Conservation (phyloP, 1,140 invertebrate genomes). For the Philopotamus ludificatus region DNA sequence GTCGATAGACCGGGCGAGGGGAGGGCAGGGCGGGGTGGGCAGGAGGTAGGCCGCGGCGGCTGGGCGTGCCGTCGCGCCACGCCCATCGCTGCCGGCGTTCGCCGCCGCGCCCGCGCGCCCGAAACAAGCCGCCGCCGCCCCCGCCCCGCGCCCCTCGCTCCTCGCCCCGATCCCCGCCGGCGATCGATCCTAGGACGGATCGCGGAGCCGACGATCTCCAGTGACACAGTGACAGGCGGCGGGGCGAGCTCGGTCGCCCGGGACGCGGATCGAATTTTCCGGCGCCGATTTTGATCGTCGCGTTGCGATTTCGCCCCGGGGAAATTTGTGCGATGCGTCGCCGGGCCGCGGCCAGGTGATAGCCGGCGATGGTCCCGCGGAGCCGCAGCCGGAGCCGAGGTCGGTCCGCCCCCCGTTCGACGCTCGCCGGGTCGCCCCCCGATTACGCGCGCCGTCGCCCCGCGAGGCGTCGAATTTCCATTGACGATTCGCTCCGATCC, state of each 20-base stretch:
- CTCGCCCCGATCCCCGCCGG: not conserved
- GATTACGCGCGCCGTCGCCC: not conserved
- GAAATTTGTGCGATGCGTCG: not conserved
- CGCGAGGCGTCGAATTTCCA: too few relatives aligned
- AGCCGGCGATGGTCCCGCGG: not conserved
- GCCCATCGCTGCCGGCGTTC: constrained; percentile 36
- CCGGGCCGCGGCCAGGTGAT: not conserved
- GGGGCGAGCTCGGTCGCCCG: constrained; percentile 18
- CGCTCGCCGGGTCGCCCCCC: not conserved
- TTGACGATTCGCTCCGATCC: too few relatives aligned
- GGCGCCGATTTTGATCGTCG: not conserved
- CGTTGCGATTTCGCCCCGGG: not conserved
- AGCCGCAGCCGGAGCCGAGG: not conserved
- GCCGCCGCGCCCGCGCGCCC: constrained; percentile 13
- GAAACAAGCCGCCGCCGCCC: not conserved
- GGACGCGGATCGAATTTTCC: constrained; percentile 15
- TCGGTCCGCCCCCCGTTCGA: not conserved
- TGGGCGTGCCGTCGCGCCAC: constrained; percentile 38
- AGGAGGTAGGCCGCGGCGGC: too few relatives aligned
- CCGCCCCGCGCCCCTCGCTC: not conserved
- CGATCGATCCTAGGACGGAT: not conserved
- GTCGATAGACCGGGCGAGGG: constrained; percentile 33
- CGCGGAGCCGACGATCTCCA: not conserved
- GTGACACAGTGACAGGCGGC: not conserved
- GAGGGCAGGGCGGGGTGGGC: constrained; percentile 26